Percentiles rank a stretch among this genome's conserved stretches.
These are phyloP conservation scores for Aleiodes leptofemur DNA, from an alignment of 2,888 invertebrate genomes.

Conservation along the genomic window DNA sequence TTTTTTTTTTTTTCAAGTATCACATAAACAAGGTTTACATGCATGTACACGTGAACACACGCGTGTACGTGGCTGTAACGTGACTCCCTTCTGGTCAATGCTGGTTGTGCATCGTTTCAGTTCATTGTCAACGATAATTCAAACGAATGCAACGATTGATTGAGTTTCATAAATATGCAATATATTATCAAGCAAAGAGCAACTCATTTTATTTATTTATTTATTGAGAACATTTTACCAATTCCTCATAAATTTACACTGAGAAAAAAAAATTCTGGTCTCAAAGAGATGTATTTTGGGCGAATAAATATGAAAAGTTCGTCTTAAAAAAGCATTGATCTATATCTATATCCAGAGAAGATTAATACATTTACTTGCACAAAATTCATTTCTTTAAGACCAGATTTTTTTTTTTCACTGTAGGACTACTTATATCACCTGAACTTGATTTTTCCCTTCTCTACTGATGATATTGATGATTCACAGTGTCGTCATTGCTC, in stretches of 20 bases:
- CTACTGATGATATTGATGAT: no score
- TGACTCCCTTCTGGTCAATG: constrained; percentile 24
- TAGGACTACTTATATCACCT: no score
- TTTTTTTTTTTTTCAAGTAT: constrained; percentile 16
- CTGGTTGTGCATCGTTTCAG: not conserved
- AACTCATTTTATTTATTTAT: not conserved
- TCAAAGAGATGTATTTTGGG: no score
- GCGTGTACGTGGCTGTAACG: constrained; percentile 50
- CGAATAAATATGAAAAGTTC: no score
- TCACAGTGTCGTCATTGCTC: no score
- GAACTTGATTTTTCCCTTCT: no score
- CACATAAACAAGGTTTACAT: constrained; percentile 18
- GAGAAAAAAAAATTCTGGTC: no score
- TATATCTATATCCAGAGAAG: no score
- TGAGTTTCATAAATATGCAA: constrained; percentile 13
- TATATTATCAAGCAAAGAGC: constrained; percentile 17
- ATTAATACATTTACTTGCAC: no score
- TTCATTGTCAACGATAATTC: constrained; percentile 19
- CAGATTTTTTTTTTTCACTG: no score
- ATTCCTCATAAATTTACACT: not conserved
- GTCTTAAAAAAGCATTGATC: no score
- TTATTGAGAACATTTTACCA: not conserved
- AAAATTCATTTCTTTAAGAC: no score
- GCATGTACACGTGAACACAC: constrained; percentile 54
- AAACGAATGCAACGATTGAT: not conserved